A percentile compares a stretch with the other conserved stretches of the same genome.
These are phyloP conservation scores for Oncorhynchus masou DNA, from an alignment of 2,113 vertebrate species.

Conservation along the genomic window DNA sequence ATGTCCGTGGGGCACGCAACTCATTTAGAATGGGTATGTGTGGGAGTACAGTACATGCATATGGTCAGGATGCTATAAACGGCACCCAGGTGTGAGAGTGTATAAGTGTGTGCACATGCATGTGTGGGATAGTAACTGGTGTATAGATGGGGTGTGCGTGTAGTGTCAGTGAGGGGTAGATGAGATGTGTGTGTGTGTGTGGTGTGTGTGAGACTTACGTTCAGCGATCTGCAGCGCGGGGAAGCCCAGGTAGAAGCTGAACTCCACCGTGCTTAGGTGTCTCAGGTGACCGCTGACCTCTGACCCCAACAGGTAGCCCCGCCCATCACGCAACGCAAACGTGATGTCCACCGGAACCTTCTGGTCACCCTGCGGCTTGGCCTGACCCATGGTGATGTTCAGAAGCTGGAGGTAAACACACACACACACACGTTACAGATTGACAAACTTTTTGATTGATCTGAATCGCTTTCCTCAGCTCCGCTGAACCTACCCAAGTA, in stretches of 20 bases:
- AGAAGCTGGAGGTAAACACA: slow-evolving; percentile 76
- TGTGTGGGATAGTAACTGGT: not conserved
- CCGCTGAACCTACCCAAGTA: no score
- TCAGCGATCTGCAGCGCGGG: slow-evolving; percentile 91
- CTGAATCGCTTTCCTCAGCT: no score
- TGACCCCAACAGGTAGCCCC: slow-evolving; percentile 80
- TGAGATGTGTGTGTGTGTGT: slow-evolving; percentile 4
- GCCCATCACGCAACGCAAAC: slow-evolving; percentile 77
- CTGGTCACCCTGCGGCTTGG: slow-evolving; percentile 51
- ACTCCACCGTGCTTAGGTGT: slow-evolving; percentile 89
- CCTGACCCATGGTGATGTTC: slow-evolving; percentile 78
- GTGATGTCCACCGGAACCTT: slow-evolving; percentile 85
- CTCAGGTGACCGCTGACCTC: slow-evolving; percentile 88
- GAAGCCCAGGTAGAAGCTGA: slow-evolving; percentile 95
- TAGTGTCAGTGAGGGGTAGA: slow-evolving; percentile 4
- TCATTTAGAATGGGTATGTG: not conserved
- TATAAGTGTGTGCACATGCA: slow-evolving; percentile 63
- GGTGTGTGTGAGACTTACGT: slow-evolving; percentile 72
- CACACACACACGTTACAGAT: slow-evolving; percentile 2
- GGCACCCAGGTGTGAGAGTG: not conserved
- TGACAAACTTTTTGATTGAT: not conserved
- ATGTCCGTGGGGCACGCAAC: not conserved
- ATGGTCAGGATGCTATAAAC: not conserved
- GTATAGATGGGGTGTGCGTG: slow-evolving; percentile 3
- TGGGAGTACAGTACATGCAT: not conserved